phyloP scores from a whole-genome alignment of 1,140 invertebrate genomes.

The Caenorhabditis inopinata region DNA sequence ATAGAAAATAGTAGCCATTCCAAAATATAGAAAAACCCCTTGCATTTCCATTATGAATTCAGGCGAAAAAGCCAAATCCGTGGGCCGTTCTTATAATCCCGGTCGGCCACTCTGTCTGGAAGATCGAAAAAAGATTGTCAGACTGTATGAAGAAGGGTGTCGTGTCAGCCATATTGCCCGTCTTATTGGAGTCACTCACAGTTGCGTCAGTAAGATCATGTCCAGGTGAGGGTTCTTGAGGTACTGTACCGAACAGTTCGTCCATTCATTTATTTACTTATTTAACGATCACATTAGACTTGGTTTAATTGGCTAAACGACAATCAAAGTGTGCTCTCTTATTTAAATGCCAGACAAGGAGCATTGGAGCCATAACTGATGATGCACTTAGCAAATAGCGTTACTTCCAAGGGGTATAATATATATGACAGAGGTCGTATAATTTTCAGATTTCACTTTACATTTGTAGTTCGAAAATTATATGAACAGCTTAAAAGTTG shows the following conservation, averaged over 20 bases:
- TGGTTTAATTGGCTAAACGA: too few relatives aligned
- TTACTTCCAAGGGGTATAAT: too few relatives aligned
- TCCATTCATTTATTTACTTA: too few relatives aligned
- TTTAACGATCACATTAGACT: too few relatives aligned
- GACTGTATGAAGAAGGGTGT: constrained; percentile 46
- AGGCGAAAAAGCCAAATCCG: background rate
- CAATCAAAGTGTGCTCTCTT: too few relatives aligned
- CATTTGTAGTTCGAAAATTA: too few relatives aligned
- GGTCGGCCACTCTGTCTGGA: constrained; percentile 45
- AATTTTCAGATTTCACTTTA: too few relatives aligned
- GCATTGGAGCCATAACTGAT: too few relatives aligned
- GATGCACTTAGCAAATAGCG: too few relatives aligned
- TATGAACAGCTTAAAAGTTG: too few relatives aligned
- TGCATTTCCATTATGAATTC: background rate
- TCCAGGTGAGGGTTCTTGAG: constrained; percentile 20
- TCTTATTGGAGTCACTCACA: constrained; percentile 47
- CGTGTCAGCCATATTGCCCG: constrained; percentile 50
- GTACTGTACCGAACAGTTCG: background rate
- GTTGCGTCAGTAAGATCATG: constrained; percentile 49
- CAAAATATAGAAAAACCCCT: background rate
- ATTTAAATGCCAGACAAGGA: too few relatives aligned
- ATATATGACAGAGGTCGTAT: too few relatives aligned
- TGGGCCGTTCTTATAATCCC: constrained; percentile 17
- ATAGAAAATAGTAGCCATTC: background rate
- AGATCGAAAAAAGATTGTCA: constrained; percentile 41